A percentile compares a stretch with the other conserved stretches of the same genome.
Evolutionary conservation across 2,113 vertebrate species (phyloP).

Genomic region (Malaclemys terrapin): DNA sequence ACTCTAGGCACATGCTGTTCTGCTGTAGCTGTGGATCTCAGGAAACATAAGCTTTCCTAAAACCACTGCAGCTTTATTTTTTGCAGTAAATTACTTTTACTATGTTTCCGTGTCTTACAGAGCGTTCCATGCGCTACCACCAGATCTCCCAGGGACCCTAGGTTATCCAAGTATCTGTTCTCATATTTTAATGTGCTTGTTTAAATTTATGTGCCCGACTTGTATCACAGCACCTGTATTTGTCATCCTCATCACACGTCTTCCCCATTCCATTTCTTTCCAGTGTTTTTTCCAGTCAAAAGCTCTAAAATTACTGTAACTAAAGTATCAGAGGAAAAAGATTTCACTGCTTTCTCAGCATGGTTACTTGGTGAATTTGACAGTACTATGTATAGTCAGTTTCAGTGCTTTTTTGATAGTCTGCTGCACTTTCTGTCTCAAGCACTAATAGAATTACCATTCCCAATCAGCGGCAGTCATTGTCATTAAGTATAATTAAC

Average conservation of each 20-base stretch:
- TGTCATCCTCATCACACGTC: background rate
- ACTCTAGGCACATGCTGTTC: background rate
- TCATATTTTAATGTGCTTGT: background rate
- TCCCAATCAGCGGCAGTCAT: background rate
- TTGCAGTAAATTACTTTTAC: background rate
- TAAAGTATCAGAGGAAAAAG: background rate
- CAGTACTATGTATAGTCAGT: background rate
- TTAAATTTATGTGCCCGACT: background rate
- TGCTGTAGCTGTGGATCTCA: background rate
- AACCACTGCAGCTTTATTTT: background rate
- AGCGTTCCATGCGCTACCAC: background rate
- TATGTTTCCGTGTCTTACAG: background rate
- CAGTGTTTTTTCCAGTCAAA: background rate
- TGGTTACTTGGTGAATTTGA: background rate
- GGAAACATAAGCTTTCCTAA: background rate
- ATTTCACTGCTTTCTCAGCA: background rate
- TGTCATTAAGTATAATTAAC: background rate
- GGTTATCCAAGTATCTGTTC: background rate
- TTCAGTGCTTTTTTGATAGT: background rate
- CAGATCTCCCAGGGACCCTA: background rate
- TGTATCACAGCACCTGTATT: background rate
- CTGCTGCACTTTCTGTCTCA: background rate
- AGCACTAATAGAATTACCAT: background rate
- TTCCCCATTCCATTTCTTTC: background rate
- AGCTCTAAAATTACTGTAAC: background rate